phyloP scores from a whole-genome alignment of 2,113 vertebrate genomes.

The Cephalopterus ornatus region DNA sequence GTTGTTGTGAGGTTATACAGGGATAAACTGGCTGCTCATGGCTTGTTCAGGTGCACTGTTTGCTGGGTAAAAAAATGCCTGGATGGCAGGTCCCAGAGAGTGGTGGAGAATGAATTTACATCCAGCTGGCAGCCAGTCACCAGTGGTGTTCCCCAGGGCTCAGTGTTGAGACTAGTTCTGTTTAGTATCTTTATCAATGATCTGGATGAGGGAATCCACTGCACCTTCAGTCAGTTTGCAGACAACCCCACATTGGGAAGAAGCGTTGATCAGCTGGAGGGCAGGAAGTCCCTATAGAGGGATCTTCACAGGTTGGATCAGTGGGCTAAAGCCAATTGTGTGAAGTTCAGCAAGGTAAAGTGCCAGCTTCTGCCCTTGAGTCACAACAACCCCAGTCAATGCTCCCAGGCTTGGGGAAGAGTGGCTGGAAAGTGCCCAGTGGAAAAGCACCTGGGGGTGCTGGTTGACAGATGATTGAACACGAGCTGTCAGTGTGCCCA shows the following conservation, averaged over 20 bases:
- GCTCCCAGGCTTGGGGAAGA: accelerated
- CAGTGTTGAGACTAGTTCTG: background rate
- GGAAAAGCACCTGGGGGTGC: accelerated
- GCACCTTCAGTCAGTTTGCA: background rate
- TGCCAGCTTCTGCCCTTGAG: background rate
- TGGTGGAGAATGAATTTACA: background rate
- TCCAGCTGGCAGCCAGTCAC: background rate
- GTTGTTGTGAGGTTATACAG: background rate
- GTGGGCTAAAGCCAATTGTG: background rate
- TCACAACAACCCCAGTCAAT: background rate
- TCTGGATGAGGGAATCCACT: background rate
- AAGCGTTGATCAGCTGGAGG: background rate
- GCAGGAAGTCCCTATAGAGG: background rate
- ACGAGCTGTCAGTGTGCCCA: background rate
- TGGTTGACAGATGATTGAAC: background rate
- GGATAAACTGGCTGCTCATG: background rate
- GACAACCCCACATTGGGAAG: background rate
- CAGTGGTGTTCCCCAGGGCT: background rate
- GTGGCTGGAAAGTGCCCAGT: background rate
- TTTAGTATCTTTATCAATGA: background rate
- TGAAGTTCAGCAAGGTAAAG: background rate
- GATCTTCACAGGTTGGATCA: background rate
- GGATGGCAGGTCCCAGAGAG: background rate
- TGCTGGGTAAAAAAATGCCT: background rate
- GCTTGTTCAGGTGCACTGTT: background rate